Conservation (phyloP, 64 coral and sea anemone genomes). For the Porites lutea region DNA sequence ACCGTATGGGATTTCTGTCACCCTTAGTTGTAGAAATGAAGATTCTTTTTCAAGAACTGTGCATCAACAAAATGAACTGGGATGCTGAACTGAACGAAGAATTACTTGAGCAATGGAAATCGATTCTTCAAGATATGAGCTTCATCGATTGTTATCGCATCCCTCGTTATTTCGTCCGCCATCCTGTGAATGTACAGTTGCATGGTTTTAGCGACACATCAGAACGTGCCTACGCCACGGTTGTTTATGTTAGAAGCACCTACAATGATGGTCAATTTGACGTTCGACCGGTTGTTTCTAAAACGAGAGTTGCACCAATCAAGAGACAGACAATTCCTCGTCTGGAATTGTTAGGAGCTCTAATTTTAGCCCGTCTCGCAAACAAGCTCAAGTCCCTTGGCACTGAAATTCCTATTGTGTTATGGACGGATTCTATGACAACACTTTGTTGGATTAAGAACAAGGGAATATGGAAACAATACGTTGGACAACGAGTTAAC, state of each 20-base stretch:
- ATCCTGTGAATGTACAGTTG: neutral
- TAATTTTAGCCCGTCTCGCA: neutral
- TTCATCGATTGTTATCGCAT: neutral
- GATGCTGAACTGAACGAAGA: neutral
- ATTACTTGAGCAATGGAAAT: neutral
- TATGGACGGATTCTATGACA: neutral
- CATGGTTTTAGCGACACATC: slow-evolving; percentile 32
- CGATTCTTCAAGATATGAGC: slow-evolving; percentile 16
- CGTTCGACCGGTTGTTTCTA: neutral
- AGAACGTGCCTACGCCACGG: neutral
- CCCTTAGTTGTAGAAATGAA: slow-evolving; percentile 17
- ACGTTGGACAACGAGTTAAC: neutral
- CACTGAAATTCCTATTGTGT: neutral
- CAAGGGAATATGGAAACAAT: slow-evolving; percentile 18
- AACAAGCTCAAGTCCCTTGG: slow-evolving; percentile 1
- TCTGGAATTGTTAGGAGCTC: slow-evolving; percentile 14
- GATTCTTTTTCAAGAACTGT: slow-evolving; percentile 28
- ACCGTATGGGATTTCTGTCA: neutral
- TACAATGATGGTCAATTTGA: neutral
- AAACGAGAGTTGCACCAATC: slow-evolving; percentile 34
- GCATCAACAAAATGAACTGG: slow-evolving; percentile 5
- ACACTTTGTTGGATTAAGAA: slow-evolving; percentile 22
- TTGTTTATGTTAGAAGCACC: neutral
- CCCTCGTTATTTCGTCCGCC: neutral
- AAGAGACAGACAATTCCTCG: slow-evolving; percentile 50